Percentiles rank a stretch among this genome's conserved stretches.
Conservation (phyloP, 2,113 vertebrate genomes). For the Centrocercus urophasianus region DNA sequence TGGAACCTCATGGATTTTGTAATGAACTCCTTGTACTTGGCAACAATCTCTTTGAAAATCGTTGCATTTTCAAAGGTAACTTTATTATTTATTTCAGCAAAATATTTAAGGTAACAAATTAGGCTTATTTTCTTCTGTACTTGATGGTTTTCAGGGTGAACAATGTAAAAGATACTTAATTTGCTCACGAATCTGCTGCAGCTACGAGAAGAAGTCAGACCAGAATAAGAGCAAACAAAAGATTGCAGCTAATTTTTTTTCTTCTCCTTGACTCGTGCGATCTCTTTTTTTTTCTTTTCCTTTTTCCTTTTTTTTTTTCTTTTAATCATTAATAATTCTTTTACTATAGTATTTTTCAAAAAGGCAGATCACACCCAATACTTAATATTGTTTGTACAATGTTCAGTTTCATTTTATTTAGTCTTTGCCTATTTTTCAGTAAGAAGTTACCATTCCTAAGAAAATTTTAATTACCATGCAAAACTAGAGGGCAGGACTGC, state of each 20-base stretch:
- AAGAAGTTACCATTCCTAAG: neutral
- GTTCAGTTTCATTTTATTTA: neutral
- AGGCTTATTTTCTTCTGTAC: neutral
- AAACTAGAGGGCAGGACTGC: neutral
- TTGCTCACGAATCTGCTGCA: neutral
- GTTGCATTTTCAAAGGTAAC: conserved; percentile 94
- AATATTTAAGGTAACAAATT: neutral
- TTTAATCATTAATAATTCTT: neutral
- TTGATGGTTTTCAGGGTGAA: neutral
- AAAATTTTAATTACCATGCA: neutral
- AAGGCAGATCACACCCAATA: neutral
- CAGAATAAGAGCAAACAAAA: neutral
- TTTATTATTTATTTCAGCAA: neutral
- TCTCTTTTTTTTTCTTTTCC: neutral
- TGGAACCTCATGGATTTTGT: conserved; percentile 99
- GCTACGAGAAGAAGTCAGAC: neutral
- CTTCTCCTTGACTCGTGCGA: neutral
- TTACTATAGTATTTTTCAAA: neutral
- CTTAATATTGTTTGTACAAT: neutral
- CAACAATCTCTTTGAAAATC: conserved; percentile 96
- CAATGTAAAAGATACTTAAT: neutral
- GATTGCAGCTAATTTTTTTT: neutral
- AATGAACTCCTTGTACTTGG: conserved; percentile 96
- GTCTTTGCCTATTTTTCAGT: neutral
- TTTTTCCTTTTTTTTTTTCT: neutral